Conservation (phyloP, 2,888 invertebrate genomes). For the Artemia sinica region DNA sequence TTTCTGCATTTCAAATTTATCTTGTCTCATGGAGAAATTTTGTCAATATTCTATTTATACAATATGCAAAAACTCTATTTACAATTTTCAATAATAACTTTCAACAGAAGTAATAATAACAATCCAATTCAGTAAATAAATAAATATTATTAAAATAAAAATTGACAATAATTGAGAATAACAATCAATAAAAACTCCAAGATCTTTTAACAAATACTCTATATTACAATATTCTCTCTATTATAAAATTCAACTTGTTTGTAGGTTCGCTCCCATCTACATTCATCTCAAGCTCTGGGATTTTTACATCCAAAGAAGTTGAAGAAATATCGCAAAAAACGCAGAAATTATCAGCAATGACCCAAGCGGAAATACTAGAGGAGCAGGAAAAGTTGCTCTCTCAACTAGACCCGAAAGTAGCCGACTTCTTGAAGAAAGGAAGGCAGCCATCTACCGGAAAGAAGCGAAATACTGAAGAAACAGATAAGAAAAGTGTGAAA, state of each 20-base stretch:
- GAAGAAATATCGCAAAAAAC: conserved; percentile 54
- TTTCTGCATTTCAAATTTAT: too few species aligned
- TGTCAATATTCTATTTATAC: too few species aligned
- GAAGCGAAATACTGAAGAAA: conserved; percentile 20
- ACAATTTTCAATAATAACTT: too few species aligned
- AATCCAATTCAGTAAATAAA: too few species aligned
- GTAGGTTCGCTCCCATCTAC: not conserved
- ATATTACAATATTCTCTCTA: too few species aligned
- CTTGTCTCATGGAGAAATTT: too few species aligned
- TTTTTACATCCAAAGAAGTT: conserved; percentile 27
- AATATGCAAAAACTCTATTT: too few species aligned
- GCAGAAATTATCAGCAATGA: conserved; percentile 46
- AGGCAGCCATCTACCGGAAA: conserved; percentile 32
- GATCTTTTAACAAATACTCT: too few species aligned
- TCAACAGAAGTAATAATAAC: too few species aligned
- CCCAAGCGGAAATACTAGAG: conserved; percentile 50
- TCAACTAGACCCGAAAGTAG: conserved; percentile 45
- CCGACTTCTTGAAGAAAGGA: conserved; percentile 44
- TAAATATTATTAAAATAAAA: too few species aligned
- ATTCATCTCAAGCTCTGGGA: not conserved
- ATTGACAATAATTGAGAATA: too few species aligned
- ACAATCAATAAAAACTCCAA: too few species aligned
- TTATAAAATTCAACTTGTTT: not conserved
- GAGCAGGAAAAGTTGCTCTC: conserved; percentile 51
- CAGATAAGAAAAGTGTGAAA: conserved; percentile 13